These are phyloP conservation scores for Metallyticus violacea DNA, from an alignment of 2,888 invertebrate species.

Conservation along the genomic window DNA sequence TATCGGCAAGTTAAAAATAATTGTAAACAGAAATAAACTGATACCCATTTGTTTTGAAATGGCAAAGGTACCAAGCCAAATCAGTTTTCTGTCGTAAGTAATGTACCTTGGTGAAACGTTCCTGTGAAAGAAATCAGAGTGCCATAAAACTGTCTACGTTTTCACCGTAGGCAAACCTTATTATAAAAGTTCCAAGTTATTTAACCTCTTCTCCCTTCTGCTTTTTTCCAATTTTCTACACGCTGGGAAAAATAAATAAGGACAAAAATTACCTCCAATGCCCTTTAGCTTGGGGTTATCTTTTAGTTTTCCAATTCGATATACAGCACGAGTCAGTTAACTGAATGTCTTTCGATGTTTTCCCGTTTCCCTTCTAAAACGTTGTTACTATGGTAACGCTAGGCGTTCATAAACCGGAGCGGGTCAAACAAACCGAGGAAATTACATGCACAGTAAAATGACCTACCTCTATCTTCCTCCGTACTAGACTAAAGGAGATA, in stretches of 20 bases:
- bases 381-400: too few species aligned
- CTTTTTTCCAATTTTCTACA: not conserved
- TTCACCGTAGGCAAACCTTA: not conserved
- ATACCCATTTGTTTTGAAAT: not conserved
- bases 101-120: not conserved
- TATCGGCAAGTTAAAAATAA: too few species aligned
- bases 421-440: too few species aligned
- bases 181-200: not conserved
- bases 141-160: not conserved
- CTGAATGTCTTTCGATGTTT: too few species aligned
- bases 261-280: not conserved
- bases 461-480: too few species aligned
- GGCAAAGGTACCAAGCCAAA: not conserved
- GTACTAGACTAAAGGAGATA: too few species aligned
- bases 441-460: too few species aligned
- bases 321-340: too few species aligned
- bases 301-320: not conserved
- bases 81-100: not conserved
- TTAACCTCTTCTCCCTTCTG: not conserved
- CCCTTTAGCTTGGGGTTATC: not conserved
- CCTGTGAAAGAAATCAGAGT: not conserved
- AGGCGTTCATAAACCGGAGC: too few species aligned
- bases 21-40: too few species aligned
- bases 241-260: not conserved
- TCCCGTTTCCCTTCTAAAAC: too few species aligned